Evolutionary conservation across 2,888 invertebrate species (phyloP).

Genomic region (Drosophila lacicola): DNA sequence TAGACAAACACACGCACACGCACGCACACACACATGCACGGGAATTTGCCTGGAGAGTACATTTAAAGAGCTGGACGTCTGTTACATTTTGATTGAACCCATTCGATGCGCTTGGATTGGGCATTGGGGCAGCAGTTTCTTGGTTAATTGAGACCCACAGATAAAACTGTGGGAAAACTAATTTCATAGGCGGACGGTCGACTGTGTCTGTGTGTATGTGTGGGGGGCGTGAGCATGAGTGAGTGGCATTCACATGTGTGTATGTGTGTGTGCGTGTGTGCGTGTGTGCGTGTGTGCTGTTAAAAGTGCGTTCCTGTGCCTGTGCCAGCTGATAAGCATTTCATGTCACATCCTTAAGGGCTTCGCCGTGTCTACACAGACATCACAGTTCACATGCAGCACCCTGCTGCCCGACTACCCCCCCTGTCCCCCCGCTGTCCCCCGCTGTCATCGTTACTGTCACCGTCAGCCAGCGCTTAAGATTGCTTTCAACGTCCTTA

Average conservation of each 20-base stretch:
- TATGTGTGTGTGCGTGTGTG: conserved; percentile 5
- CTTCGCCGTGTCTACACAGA: conserved; percentile 50
- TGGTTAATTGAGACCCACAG: conserved; percentile 74
- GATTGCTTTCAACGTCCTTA: conserved; percentile 85
- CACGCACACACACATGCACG: conserved; percentile 6
- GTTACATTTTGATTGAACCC: conserved; percentile 72
- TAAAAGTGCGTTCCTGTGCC: conserved; percentile 48
- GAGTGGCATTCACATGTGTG: conserved; percentile 3
- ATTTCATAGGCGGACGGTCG: conserved; percentile 67
- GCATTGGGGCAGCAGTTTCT: conserved; percentile 35
- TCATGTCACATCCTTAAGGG: conserved; percentile 83
- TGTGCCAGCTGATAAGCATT: conserved; percentile 81
- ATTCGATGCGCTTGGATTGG: conserved; percentile 58
- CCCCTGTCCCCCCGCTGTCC: background rate
- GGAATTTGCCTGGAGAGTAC: conserved; percentile 16
- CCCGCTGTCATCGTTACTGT: conserved; percentile 67
- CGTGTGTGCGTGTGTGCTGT: conserved; percentile 26
- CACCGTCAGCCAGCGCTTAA: conserved; percentile 81
- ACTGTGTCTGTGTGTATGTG: conserved; percentile 6
- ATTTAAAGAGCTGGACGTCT: conserved; percentile 68
- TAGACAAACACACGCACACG: conserved; percentile 51
- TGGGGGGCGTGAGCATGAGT: conserved; percentile 6
- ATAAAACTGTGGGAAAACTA: conserved; percentile 78
- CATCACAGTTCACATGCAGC: conserved; percentile 65
- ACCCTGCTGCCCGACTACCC: conserved; percentile 16